Conservation (phyloP, 2,888 invertebrate species). For the Oligia latruncula region DNA sequence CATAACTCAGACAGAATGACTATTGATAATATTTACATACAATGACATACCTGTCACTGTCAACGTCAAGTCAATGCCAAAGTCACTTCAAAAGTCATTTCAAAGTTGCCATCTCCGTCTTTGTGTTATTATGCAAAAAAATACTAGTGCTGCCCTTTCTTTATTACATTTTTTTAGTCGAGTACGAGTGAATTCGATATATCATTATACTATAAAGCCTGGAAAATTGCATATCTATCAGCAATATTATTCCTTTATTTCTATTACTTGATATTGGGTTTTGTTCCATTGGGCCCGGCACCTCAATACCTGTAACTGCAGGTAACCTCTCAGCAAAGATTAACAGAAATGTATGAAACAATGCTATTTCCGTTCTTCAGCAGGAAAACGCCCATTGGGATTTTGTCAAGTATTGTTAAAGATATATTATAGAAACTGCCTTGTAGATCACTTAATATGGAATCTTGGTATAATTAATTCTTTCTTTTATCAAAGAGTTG, state of each 20-base stretch:
- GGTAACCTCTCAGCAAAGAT: neutral
- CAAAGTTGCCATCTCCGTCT: conserved; percentile 14
- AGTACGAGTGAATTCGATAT: neutral
- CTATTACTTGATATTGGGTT: neutral
- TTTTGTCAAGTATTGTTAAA: neutral
- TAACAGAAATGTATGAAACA: neutral
- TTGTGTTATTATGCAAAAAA: neutral
- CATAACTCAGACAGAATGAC: too few species aligned
- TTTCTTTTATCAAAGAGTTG: neutral
- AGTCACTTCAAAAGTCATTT: neutral
- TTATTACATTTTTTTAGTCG: neutral
- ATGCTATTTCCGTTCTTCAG: neutral
- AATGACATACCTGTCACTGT: conserved; percentile 12
- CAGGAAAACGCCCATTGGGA: neutral
- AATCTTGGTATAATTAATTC: neutral
- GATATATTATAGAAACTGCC: neutral
- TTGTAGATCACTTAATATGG: neutral
- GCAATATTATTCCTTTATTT: neutral
- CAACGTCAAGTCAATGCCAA: neutral
- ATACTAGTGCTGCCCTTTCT: neutral
- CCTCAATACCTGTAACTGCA: neutral
- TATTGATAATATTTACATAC: conserved; percentile 17
- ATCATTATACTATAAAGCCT: neutral
- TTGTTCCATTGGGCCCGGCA: neutral
- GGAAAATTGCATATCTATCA: neutral